Percentiles rank a stretch among this genome's conserved stretches.
phyloP scores from a whole-genome alignment of 1,140 invertebrate species.

The Acromyrmex echinatior region DNA sequence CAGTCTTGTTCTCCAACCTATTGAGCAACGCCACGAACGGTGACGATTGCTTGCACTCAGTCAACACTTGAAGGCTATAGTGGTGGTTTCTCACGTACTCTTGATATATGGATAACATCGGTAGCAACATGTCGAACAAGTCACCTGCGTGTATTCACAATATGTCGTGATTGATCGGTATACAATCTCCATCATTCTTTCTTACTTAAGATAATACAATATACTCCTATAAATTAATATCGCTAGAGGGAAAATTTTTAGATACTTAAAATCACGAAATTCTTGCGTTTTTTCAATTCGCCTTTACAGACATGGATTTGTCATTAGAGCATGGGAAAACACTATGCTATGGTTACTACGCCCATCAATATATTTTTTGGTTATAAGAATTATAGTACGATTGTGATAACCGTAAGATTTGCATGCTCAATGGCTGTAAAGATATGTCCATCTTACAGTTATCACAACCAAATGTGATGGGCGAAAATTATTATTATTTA shows the following conservation, averaged over 20 bases:
- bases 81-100: conserved; percentile 98
- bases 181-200: background rate
- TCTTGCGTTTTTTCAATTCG: background rate
- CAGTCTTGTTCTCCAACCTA: conserved; percentile 94
- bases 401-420: no score
- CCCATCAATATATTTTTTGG: no score
- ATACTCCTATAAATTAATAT: background rate
- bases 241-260: background rate
- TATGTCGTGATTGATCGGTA: background rate
- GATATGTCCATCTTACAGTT: no score
- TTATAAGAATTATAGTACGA: no score
- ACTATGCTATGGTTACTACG: no score
- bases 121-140: conserved; percentile 97
- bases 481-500: no score
- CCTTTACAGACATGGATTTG: no score
- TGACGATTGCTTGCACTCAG: conserved; percentile 96
- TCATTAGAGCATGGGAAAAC: no score
- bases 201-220: background rate
- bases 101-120: conserved; percentile 98
- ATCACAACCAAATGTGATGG: no score
- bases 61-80: conserved; percentile 97
- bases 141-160: conserved; percentile 89
- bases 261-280: background rate
- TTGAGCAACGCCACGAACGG: conserved; percentile 94
- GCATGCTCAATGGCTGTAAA: no score